Evolutionary conservation across 2,113 vertebrate species (phyloP), one percentile per base, ranked within the genome.

Genomic region (Gambusia holbrooki): DNA sequence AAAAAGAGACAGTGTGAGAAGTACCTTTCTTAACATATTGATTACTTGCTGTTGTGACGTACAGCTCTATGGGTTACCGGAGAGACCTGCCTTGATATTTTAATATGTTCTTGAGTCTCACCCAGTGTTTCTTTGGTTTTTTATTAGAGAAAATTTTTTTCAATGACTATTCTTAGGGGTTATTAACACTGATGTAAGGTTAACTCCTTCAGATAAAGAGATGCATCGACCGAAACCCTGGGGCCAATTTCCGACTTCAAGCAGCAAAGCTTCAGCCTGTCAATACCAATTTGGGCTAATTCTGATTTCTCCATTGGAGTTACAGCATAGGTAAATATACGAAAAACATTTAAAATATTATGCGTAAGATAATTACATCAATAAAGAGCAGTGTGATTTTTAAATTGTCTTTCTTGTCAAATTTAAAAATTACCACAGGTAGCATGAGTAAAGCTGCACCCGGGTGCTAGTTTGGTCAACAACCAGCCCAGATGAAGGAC

Each of bases 131-230:
- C 4, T 45, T 65, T 64, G 27, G 1, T 1, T 33, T 66, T 71
- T 69, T 54, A 67, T 42, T 42, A 15, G 13, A 80, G 89, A 81
- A 19, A 10, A 79, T 29, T 77, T 29, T 77, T 29, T 62, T 33
- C 37, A n/a, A 5, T 28, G 66, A 86, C 76, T 87, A 89, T 88
- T 84, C 84, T 88, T 86, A 74, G 58, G 68, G 65, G 75, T 79
- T 84, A 86, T 66, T 76, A 75, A 84, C 69, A n/a, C 79, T 71
- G 60, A 82, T 85, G 51, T 77, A 65, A 77, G 77, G 81, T 82
- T 79, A 81, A 87, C 69, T 72, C 77, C 69, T 80, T 75, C 25
- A 84, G 79, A 73, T 81, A 48, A 48, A 54, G 15, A 54, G 22
- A 22, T 22, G 19, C 48, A 19, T 22, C 15, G 19, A 51, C 22